Conservation (phyloP, 2,797 vertebrate genomes). For the Chrosomus eos region DNA sequence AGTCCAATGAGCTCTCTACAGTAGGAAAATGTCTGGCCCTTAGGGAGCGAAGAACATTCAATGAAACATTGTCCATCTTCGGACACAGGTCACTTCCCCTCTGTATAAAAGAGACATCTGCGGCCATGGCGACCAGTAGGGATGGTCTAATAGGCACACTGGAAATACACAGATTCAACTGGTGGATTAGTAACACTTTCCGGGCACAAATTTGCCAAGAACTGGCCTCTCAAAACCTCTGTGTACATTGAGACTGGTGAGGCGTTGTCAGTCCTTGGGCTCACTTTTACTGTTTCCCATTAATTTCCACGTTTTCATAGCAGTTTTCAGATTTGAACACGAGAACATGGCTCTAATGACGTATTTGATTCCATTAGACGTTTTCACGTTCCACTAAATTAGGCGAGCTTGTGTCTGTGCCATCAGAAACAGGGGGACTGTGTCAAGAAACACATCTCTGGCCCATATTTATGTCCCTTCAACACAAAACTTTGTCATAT, state of each 20-base stretch:
- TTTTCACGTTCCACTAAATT: constrained; percentile 45
- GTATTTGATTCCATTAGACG: constrained; percentile 30
- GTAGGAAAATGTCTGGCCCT: constrained; percentile 65
- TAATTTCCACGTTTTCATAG: constrained; percentile 41
- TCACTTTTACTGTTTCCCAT: constrained; percentile 31
- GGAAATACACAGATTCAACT: constrained; percentile 41
- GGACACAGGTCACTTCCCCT: constrained; percentile 63
- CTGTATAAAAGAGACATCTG: constrained; percentile 61
- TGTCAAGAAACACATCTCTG: constrained; percentile 29
- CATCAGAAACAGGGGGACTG: constrained; percentile 46
- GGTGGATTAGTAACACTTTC: constrained; percentile 54
- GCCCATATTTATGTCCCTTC: constrained; percentile 17
- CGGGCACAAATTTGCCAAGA: constrained; percentile 39
- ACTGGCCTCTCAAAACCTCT: constrained; percentile 23
- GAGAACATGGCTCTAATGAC: constrained; percentile 26
- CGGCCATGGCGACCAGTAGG: constrained; percentile 50
- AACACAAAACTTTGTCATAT: constrained; percentile 30
- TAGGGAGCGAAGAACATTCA: constrained; percentile 58
- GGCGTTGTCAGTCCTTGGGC: constrained; percentile 22
- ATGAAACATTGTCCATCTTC: constrained; percentile 64
- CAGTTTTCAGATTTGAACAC: constrained; percentile 26
- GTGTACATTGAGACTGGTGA: constrained; percentile 51
- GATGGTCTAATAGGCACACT: constrained; percentile 53
- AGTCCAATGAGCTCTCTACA: constrained; percentile 59
- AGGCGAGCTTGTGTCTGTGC: constrained; percentile 9